Base-by-base conservation (phyloP, 2,797 vertebrate genomes). In the Phrynocephalus forsythii region DNA sequence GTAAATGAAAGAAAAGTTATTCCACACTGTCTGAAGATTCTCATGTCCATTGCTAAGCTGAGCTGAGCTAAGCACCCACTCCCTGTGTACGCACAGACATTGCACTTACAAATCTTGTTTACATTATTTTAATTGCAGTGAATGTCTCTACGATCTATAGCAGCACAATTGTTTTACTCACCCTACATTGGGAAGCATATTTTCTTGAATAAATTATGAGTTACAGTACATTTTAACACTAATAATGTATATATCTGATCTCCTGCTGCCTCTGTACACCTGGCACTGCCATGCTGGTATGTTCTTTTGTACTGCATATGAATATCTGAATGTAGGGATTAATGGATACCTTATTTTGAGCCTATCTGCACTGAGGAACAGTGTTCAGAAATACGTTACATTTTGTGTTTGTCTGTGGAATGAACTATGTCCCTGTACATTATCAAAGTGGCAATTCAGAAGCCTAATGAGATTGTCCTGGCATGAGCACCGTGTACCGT, bases 111-210 rank as follows among this genome's bases (percentile, higher is more conserved):
- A 56, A 56, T 56, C 52, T 13, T 56, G 11, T 13, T 56, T 2
- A 56, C 52, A 56, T 56, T 56, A 56, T 13, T 67, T 85, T 50
- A 66, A 78, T 67, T 18, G 24, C 48, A 75, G 77, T 76, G 60
- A 67, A 76, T 24, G 50, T 78, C 63, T 50, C 38, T 18, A 52
- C 52, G 75, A 85, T 85, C 75, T 83, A 48, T 22, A 72, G 50
- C 68, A 48, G 10, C 56, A 48, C n/a, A 68, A 72, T 67, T 85
- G 84, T 85, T 6, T 33, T 85, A 69, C 79, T 85, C 75, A 33
- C 26, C 66, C 30, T 24, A 78, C 68, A 63, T 79, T 73, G 63
- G 68, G 84, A 63, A 50, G 44, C 38, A 69, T 33, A 78, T 78
- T 79, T 69, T 69, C 26, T 26, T 26, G 10, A 30, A 63, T 52